phyloP scores from a whole-genome alignment of 1,140 invertebrate species.

The Asbolus verrucosus region DNA sequence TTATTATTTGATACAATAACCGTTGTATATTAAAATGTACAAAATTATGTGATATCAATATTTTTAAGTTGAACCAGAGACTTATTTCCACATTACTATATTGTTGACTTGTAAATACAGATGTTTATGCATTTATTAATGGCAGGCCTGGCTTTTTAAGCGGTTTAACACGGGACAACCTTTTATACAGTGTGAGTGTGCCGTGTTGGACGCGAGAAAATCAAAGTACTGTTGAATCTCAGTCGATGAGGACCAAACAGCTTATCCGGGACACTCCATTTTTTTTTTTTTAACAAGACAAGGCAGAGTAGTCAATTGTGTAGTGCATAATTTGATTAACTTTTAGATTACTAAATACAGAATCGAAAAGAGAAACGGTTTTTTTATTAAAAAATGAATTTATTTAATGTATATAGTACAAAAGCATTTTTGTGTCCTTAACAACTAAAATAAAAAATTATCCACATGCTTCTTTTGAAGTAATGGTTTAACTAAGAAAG shows the following conservation, averaged over 20 bases:
- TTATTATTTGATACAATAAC: constrained; percentile 4
- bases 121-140: constrained; percentile 30
- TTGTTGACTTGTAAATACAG: constrained; percentile 26
- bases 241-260: background rate
- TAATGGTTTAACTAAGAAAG: constrained; percentile 27
- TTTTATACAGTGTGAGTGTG: background rate
- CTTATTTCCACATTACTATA: too few relatives aligned
- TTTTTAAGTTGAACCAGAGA: constrained; percentile 18
- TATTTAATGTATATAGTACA: constrained; percentile 36
- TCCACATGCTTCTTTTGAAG: constrained; percentile 10
- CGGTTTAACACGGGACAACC: background rate
- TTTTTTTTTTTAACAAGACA: background rate
- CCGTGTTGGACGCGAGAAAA: background rate
- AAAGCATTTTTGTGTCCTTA: constrained; percentile 34
- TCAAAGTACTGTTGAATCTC: background rate
- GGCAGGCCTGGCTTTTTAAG: background rate
- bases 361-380: background rate
- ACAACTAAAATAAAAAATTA: constrained; percentile 17
- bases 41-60: constrained; percentile 27
- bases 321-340: too few relatives aligned
- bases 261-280: background rate
- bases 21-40: constrained; percentile 7
- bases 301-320: background rate
- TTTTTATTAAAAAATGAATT: constrained; percentile 16
- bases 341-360: background rate